Evolutionary conservation across 1,140 invertebrate species (phyloP), one percentile per base, ranked within the genome.

Genomic region (Nomia melanderi): DNA sequence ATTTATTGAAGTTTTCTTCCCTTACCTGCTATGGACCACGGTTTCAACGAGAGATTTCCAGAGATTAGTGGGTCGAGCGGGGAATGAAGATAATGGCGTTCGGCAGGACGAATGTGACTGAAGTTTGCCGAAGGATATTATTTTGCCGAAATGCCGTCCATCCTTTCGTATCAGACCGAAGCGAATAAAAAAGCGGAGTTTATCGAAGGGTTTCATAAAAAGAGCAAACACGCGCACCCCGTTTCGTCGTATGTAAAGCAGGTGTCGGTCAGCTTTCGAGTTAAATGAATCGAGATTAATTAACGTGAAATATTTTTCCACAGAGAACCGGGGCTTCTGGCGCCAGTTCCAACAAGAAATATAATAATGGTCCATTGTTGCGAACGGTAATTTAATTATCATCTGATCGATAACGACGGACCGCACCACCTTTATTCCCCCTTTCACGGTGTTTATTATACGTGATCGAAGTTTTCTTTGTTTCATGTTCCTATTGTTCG

Each of bases 81-180:
- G 50, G 63, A n/a, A 20, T 47, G 39, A 44, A 47, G 67, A 75
- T 41, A 57, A 75, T n/a, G 64, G 53, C 31, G 8, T 29, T 23
- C 23, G n/a, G 53, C 57, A 39, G n/a, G 53, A 44, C 27, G 36
- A 57, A 44, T 57, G 62, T 63, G 65, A 77, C 60, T 29, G 25
- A 53, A 77, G 54, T 77, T 77, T 70, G 17, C 56, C 41, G n/a
- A 70, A 41, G 74, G 74, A 60, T 69, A 70, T 77, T 70, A 70
- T 60, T 77, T 70, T 56, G 74, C 27, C 53, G 50, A 33, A 53
- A 39, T n/a, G 39, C 23, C n/a, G 9, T 17, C 20, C 1, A 14
- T 7, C n/a, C 12, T 5, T 5, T 17, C 41, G 14, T 44, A 6
- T 11, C 11, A 67, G 39, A 60, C 67, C 36, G 9, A 5, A 17